Base-by-base conservation (phyloP, 2,113 vertebrate genomes). In the Platanista minor region DNA sequence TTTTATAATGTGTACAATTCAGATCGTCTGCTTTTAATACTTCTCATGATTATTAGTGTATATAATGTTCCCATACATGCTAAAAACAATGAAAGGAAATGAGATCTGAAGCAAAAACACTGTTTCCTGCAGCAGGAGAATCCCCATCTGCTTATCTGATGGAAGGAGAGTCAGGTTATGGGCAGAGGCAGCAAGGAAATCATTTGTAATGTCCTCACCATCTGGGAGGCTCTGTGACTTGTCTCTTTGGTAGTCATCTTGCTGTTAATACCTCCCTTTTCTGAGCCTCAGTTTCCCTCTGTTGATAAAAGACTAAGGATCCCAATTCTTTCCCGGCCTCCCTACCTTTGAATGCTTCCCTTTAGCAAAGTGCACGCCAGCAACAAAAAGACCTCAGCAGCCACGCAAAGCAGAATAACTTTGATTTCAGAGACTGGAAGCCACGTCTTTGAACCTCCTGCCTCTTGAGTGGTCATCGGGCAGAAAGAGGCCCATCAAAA, bases 231-330 rank as follows among this genome's bases (percentile, higher is more conserved):
- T 36, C 14, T 43, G 1, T 8, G 33, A 52, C 52, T 13, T n/a
- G 17, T 31, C 33, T 75, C 64, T 91, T 5, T 80, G 7, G 69
- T 39, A 62, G 31, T 41, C 15, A 41, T 25, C 67, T 46, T 80
- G 13, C 25, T 13, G 8, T 20, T 29, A 5, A 66, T 49, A 18
- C 27, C 21, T 93, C 33, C 49, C 39, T 81, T 71, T 31, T 36
- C 31, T 86, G n/a, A 75, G n/a, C 83, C 86, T 96, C 87, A 78
- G 54, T 94, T 96, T 97, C 78, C 43, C 75, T 49, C 18, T 75
- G 43, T 83, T 85, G 9, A 54, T 75, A 64, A 88, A 82, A 77
- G 49, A 59, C 17, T 62, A 57, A 62, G 9, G 17, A 54, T 41
- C 23, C 7, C 21, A 8, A 18, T 41, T 69, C 43, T 81, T 78